Conservation (phyloP, 2,888 invertebrate genomes). For the Hydriomena furcata region DNA sequence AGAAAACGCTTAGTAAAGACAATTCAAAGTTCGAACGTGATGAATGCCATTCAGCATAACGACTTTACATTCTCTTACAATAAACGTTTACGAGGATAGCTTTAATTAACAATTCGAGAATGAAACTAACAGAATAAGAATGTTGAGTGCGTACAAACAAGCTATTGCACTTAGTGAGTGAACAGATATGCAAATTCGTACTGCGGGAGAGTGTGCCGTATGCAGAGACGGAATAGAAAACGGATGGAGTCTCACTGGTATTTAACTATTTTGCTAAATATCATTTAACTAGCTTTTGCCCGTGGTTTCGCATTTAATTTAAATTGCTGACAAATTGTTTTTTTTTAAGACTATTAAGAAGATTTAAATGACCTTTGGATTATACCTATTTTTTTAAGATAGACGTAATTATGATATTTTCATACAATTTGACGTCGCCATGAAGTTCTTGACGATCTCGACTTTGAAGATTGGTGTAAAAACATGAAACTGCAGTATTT, state of each 20-base stretch:
- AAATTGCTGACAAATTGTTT: no score
- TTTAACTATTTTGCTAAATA: no score
- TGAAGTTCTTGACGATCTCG: no score
- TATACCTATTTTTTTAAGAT: no score
- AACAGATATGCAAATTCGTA: conserved; percentile 79
- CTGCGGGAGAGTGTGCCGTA: conserved; percentile 67
- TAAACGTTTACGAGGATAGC: conserved; percentile 9
- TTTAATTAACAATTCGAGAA: conserved; percentile 36
- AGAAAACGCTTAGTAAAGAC: conserved; percentile 6
- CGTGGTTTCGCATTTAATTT: no score
- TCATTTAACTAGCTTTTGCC: no score
- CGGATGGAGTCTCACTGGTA: conserved; percentile 39
- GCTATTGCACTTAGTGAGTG: conserved; percentile 80
- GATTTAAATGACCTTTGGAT: no score
- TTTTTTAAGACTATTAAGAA: no score
- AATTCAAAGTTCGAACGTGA: not conserved
- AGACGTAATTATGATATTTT: no score
- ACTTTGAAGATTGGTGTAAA: no score
- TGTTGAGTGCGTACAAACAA: conserved; percentile 75
- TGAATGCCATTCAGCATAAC: conserved; percentile 7
- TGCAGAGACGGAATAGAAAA: conserved; percentile 48
- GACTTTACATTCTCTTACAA: conserved; percentile 1
- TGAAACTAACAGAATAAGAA: conserved; percentile 57
- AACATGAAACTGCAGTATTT: not conserved
- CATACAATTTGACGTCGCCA: no score